These are phyloP conservation scores for Drosophila niveifrons DNA, from an alignment of 2,888 invertebrate genomes.

Conservation along the genomic window DNA sequence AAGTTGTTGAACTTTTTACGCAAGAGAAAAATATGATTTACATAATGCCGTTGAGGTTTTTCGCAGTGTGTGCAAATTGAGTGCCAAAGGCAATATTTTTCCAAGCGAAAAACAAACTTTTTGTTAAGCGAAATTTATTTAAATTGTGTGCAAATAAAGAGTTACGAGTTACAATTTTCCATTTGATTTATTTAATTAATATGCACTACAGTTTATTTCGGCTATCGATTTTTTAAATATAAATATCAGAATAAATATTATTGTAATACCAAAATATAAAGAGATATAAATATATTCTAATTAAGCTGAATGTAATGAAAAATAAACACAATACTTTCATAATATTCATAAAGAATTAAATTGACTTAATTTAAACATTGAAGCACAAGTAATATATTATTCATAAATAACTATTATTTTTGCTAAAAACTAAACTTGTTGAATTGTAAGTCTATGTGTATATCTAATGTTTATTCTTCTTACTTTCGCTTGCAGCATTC, in stretches of 20 bases:
- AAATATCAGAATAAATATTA: too few species aligned
- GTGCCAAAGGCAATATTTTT: not conserved
- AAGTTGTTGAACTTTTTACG: slow-evolving; percentile 21
- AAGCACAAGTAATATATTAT: too few species aligned
- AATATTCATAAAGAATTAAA: too few species aligned
- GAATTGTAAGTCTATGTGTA: not conserved
- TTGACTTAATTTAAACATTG: too few species aligned
- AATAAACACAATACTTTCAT: too few species aligned
- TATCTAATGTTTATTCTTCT: not conserved
- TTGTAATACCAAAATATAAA: too few species aligned
- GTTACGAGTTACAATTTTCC: not conserved
- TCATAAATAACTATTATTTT: not conserved
- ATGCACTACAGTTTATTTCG: not conserved
- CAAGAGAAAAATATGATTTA: slow-evolving; percentile 6
- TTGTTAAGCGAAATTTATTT: not conserved
- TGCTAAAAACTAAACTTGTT: not conserved
- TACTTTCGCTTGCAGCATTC: slow-evolving; percentile 76
- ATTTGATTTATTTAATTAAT: not conserved
- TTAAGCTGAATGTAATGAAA: too few species aligned
- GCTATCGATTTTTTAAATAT: not conserved
- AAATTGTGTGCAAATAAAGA: slow-evolving; percentile 1
- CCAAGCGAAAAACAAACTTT: not conserved
- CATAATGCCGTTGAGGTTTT: not conserved
- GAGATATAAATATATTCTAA: too few species aligned
- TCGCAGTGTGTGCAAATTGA: slow-evolving; percentile 12